Conservation (phyloP, 2,113 vertebrate genomes). For the Hoplias malabaricus region DNA sequence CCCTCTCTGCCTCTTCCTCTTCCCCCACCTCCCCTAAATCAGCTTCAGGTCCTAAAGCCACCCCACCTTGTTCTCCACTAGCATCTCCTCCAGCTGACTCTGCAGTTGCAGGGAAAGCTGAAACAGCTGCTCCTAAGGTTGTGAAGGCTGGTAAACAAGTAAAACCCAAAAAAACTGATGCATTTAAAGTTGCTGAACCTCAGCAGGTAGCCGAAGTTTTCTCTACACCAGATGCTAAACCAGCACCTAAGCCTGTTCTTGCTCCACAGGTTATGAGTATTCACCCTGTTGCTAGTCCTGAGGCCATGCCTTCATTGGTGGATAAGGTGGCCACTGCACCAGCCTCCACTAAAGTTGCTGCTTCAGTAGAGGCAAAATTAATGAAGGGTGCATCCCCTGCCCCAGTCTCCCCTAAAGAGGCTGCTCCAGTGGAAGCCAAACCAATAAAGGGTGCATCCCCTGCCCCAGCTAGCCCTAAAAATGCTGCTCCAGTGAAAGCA, state of each 20-base stretch:
- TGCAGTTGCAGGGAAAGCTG: slow-evolving; percentile 60
- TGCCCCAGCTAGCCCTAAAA: slow-evolving; percentile 40
- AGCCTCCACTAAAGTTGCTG: slow-evolving; percentile 14
- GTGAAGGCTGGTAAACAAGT: slow-evolving; percentile 75
- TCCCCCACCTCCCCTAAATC: slow-evolving; percentile 73
- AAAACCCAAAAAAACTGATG: slow-evolving; percentile 67
- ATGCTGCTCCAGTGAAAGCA: slow-evolving; percentile 54
- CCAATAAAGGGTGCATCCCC: neutral
- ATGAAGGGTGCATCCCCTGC: slow-evolving; percentile 43
- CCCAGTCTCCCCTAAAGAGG: neutral
- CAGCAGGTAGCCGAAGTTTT: slow-evolving; percentile 1
- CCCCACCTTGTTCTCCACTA: slow-evolving; percentile 64
- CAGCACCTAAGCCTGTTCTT: neutral
- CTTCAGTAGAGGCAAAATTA: slow-evolving; percentile 62
- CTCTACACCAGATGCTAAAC: slow-evolving; percentile 40
- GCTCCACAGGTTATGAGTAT: no score
- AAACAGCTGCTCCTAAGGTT: slow-evolving; percentile 67
- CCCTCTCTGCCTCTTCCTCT: slow-evolving; percentile 72
- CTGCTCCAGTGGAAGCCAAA: neutral
- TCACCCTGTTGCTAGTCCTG: slow-evolving; percentile 42
- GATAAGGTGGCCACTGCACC: neutral
- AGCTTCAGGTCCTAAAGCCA: slow-evolving; percentile 54
- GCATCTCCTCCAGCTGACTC: slow-evolving; percentile 55
- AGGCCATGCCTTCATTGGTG: neutral
- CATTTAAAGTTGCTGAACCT: slow-evolving; percentile 57